phyloP scores from a whole-genome alignment of 1,140 invertebrate genomes.

The Temnothorax nylanderi region DNA sequence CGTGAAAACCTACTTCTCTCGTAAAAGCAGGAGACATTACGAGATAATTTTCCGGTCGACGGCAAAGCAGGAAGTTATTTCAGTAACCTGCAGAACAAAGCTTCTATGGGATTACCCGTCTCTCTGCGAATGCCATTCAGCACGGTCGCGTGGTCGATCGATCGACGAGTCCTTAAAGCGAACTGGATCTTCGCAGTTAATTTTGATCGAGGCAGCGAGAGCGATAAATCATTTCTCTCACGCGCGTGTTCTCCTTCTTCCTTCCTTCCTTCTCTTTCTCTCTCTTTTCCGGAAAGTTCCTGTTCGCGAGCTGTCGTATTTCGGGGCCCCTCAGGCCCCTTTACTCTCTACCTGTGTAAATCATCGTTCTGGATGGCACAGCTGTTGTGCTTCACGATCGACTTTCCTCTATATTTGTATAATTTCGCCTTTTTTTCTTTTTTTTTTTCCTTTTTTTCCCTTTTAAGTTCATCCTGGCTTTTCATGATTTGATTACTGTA shows the following conservation, averaged over 20 bases:
- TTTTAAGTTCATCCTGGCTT: neutral
- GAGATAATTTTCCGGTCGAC: slow-evolving; percentile 49
- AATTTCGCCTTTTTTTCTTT: too few relatives aligned
- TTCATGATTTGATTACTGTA: neutral
- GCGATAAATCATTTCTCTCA: slow-evolving; percentile 73
- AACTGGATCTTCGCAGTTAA: slow-evolving; percentile 70
- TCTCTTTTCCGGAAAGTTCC: neutral
- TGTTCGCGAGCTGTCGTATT: neutral
- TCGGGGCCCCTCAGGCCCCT: neutral
- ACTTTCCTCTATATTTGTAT: neutral
- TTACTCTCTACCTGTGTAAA: slow-evolving; percentile 60
- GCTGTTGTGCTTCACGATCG: neutral
- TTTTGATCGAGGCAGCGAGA: slow-evolving; percentile 70
- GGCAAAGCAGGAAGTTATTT: slow-evolving; percentile 29
- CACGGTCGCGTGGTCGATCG: slow-evolving; percentile 52
- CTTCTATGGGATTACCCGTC: slow-evolving; percentile 22
- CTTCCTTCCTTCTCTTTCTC: neutral
- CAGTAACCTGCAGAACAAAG: slow-evolving; percentile 13
- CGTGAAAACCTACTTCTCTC: neutral
- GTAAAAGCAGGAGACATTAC: neutral
- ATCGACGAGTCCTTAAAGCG: slow-evolving; percentile 45
- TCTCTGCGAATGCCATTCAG: neutral
- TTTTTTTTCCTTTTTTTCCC: neutral
- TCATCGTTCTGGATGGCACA: slow-evolving; percentile 70
- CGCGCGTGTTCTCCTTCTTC: neutral